A percentile compares a stretch with the other conserved stretches of the same genome.
Evolutionary conservation across 2,113 vertebrate genomes (phyloP).

Genomic region (Hystrix cristata): DNA sequence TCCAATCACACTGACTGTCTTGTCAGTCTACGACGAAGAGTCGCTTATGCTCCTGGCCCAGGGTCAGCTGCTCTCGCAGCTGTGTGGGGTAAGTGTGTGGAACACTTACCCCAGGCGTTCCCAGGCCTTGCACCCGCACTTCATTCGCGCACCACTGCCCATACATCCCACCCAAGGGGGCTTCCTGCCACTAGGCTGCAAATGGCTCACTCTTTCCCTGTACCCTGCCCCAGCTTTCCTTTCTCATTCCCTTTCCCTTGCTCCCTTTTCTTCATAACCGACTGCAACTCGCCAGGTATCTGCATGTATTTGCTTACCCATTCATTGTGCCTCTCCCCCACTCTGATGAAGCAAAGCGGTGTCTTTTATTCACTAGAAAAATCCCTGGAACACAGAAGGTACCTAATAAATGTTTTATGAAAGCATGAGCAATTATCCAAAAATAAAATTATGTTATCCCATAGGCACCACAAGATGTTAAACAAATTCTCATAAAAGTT

Average conservation of each 20-base stretch:
- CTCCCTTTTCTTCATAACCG: background rate
- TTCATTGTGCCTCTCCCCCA: background rate
- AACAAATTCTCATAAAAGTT: background rate
- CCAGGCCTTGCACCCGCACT: background rate
- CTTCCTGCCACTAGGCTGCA: background rate
- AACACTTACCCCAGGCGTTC: background rate
- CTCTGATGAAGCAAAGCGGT: background rate
- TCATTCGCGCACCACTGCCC: too few relatives aligned
- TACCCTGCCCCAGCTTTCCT: background rate
- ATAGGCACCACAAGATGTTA: background rate
- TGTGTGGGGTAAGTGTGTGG: too few relatives aligned
- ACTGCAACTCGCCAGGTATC: fast-evolving
- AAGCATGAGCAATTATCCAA: background rate
- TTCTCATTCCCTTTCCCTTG: background rate
- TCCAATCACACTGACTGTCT: background rate
- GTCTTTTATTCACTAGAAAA: background rate
- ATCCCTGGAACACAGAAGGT: background rate
- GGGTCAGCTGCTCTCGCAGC: too few relatives aligned
- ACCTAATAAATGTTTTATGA: background rate
- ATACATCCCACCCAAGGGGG: background rate
- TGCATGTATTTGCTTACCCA: background rate
- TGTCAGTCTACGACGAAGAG: fast-evolving
- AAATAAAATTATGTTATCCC: background rate
- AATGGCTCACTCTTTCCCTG: too few relatives aligned
- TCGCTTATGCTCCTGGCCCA: fast-evolving